Evolutionary conservation across 2,888 invertebrate species (phyloP), one percentile per base, ranked within the genome.

Genomic region (Tenthredo amoena): DNA sequence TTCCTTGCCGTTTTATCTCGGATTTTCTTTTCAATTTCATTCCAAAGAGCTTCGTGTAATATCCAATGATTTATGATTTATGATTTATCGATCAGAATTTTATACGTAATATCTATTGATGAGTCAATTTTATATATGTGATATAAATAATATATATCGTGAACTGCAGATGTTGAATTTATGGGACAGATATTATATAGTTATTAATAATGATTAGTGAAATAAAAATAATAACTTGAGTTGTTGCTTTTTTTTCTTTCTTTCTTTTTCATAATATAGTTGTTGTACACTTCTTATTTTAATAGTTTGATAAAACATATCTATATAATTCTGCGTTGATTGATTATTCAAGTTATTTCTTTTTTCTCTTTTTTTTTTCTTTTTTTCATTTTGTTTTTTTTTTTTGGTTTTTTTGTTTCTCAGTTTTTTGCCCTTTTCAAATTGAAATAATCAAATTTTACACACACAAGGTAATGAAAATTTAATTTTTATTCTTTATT

Each of bases 221-320:
- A 26, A 62, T 62, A 62, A 26, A 55, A 62, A 10, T 62, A 26
- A 26, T 21, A 62, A 62, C 62, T 62, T 62, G 12, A 62, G 6
- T 62, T 62, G 62, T 3, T n/a, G 18, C 7, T 62, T 62, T 26
- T 62, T 21, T 62, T 26, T 3, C 12, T 21, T 62, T 26, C 21
- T 21, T 12, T 12, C 26, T 62, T 62, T 62, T 62, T 62, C 10
- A 62, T 62, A 26, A 62, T 26, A 62, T 26, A 62, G 21, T 62
- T 62, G 62, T 62, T 62, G 62, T 62, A 62, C 62, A 62, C 26
- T 62, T 62, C 62, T 62, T 62, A 62, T 21, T 62, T 55, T 55
- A 55, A 62, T 62, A 26, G 21, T 62, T 62, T 26, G 12, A 26
- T 62, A 4, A 26, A 62, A 55, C 55, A 55, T 55, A 55, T 55